Evolutionary conservation across 1,140 invertebrate genomes (phyloP), one percentile per base, ranked within the genome.

Genomic region (Camponotus pennsylvanicus): DNA sequence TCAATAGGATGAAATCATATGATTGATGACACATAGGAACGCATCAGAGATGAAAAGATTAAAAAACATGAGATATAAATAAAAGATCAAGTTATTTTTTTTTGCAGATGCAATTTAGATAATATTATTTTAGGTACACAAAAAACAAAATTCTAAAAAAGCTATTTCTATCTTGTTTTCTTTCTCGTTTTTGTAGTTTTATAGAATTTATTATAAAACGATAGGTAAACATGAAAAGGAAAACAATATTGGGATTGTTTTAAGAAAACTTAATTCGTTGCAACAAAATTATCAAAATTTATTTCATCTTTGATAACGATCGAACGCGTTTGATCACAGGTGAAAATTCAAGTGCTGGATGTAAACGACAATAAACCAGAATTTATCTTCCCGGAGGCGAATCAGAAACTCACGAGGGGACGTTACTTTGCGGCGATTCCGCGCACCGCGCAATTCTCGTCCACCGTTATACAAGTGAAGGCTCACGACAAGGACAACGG

Each of bases 331-430:
- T 40, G 8, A 32, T 70, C 21, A 37, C 45, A 97, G 91, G 96
- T 99, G 0, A 97, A 97, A 85, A 96, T 99, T 5, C 97, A 98
- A 88, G 97, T 99, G 0, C 95, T 97, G 0, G 98, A 99, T 92
- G 96, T 98, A 1, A 99, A 99, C 92, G 98, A 99, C 92, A 98
- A 99, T 92, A 95, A 95, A 3, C 98, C 98, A 0, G 96, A 96
- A 83, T 99, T 99, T 93, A 93, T 98, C 0, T 97, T 97, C 84
- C 96, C 97, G 0, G 96, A 96, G 1, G 89, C 89, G 2, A 94
- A 94, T 55, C 88, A 90, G 49, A 92, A 92, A 57, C 91, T 96
- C 4, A 93, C 94, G 21, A 94, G 94, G 83, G 94, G 95, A 21
- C 97, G 97, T 73, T 98, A 97, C 90, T 97, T 97, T 86, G 96